phyloP scores from a whole-genome alignment of 2,888 invertebrate genomes.

The Drosophila aldrichi region DNA sequence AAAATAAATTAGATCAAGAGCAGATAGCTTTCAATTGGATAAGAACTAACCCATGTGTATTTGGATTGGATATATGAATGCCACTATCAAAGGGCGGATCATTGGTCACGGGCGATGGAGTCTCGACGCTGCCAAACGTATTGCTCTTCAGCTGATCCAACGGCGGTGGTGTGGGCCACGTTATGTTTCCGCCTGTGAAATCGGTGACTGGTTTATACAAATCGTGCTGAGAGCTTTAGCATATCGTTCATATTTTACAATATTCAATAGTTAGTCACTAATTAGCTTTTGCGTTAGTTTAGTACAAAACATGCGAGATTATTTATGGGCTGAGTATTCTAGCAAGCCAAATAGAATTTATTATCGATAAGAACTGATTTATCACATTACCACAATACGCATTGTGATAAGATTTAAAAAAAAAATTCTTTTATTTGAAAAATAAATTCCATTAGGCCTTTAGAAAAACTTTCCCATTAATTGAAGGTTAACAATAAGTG shows the following conservation, averaged over 20 bases:
- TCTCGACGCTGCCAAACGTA: conserved; percentile 84
- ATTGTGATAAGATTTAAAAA: not conserved
- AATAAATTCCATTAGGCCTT: not conserved
- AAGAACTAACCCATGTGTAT: conserved; percentile 83
- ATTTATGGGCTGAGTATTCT: conserved; percentile 28
- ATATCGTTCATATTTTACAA: conserved; percentile 52
- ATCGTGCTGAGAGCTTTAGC: not conserved
- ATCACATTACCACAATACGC: not conserved
- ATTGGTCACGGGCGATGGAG: conserved; percentile 84
- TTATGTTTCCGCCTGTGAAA: conserved; percentile 83
- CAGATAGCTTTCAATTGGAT: not conserved
- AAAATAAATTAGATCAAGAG: not conserved
- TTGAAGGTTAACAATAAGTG: conserved; percentile 31
- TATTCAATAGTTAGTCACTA: conserved; percentile 43
- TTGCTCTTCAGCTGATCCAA: conserved; percentile 84
- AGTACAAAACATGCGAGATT: conserved; percentile 66
- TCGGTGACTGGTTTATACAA: conserved; percentile 9
- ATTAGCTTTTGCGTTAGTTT: conserved; percentile 50
- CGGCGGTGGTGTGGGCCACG: conserved; percentile 84
- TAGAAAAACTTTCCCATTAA: conserved; percentile 21
- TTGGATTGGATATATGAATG: conserved; percentile 84
- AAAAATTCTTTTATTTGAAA: not conserved
- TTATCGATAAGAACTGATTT: not conserved
- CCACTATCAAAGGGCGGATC: conserved; percentile 82
- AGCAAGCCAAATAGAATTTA: conserved; percentile 16